phyloP scores from a whole-genome alignment of 1,140 invertebrate species.

The Ostrea denselamellosa region DNA sequence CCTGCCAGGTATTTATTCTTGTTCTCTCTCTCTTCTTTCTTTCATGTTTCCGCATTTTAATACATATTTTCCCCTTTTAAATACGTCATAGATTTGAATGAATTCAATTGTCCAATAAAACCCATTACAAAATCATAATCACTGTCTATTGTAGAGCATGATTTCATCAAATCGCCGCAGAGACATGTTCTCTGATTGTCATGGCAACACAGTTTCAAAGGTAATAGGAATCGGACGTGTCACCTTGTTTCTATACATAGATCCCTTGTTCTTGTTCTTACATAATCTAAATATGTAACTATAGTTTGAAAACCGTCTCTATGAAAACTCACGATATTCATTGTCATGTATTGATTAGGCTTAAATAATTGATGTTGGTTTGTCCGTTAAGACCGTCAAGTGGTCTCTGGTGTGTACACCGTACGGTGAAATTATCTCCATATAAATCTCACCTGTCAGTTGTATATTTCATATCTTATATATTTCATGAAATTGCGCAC shows the following conservation, averaged over 20 bases:
- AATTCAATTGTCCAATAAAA: too few species aligned
- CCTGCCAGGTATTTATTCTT: not conserved
- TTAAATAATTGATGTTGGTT: constrained; percentile 28
- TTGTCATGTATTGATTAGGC: not conserved
- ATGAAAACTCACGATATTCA: not conserved
- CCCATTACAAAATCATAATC: too few species aligned
- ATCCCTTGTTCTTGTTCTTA: not conserved
- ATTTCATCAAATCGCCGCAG: not conserved
- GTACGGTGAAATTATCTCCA: not conserved
- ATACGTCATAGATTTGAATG: too few species aligned
- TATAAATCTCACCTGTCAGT: not conserved
- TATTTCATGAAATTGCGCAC: too few species aligned
- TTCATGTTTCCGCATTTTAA: not conserved
- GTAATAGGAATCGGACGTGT: not conserved
- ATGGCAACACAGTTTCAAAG: not conserved
- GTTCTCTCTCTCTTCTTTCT: constrained; percentile 25
- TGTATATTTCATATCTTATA: not conserved
- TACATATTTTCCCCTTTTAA: not conserved
- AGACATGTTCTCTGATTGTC: not conserved
- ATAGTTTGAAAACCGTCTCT: not conserved
- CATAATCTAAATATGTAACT: not conserved
- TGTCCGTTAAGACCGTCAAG: not conserved
- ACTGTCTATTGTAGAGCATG: not conserved
- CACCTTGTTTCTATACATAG: not conserved
- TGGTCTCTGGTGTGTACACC: not conserved